Evolutionary conservation across 2,113 vertebrate genomes (phyloP).

Genomic region (Rhabdornis inornatus): DNA sequence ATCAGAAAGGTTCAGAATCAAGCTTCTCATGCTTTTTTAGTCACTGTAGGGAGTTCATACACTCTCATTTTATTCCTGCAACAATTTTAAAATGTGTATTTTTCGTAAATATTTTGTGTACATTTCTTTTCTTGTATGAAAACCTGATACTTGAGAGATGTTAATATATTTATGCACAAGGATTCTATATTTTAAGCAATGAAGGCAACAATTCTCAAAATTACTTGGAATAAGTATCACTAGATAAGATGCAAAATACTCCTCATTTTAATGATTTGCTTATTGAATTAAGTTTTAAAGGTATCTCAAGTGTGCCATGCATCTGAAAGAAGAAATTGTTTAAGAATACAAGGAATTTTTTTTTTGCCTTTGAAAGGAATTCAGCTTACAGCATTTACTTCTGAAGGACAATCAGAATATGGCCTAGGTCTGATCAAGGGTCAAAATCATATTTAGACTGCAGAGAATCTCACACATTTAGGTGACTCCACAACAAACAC

Average conservation of each 20-base stretch:
- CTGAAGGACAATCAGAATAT: not conserved
- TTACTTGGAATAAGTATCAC: not conserved
- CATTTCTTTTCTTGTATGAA: not conserved
- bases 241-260: not conserved
- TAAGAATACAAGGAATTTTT: not conserved
- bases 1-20: not conserved
- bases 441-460: not conserved
- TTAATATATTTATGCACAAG: not conserved
- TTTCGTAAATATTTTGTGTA: not conserved
- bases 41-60: not conserved
- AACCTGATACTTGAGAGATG: not conserved
- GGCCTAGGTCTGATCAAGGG: not conserved
- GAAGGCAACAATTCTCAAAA: not conserved
- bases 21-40: not conserved
- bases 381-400: not conserved
- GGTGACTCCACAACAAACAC: not conserved
- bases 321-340: not conserved
- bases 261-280: not conserved
- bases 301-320: not conserved
- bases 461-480: not conserved
- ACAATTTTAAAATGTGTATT: not conserved
- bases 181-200: not conserved
- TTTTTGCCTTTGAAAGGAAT: not conserved
- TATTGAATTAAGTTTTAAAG: not conserved
- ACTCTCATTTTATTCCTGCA: not conserved